A percentile compares a stretch with the other conserved stretches of the same genome.
phyloP scores from a whole-genome alignment of 2,797 vertebrate genomes.

The Arrhamphus sclerolepis region DNA sequence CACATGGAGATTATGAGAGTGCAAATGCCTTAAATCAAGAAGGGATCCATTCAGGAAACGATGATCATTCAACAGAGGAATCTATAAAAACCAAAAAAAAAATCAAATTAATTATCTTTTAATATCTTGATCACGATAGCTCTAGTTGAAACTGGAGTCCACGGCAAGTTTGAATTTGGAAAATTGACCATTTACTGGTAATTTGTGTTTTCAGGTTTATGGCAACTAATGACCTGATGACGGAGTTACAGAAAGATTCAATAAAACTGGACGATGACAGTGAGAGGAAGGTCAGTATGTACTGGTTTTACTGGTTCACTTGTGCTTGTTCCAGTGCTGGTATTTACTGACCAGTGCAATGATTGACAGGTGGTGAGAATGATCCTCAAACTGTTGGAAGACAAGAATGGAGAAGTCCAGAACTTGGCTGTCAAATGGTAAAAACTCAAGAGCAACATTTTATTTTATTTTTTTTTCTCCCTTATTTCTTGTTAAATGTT shows the following conservation, averaged over 20 bases:
- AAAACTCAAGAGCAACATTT: conserved; percentile 9
- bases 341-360: conserved; percentile 5
- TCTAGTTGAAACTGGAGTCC: too few species aligned
- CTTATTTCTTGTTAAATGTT: not conserved
- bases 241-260: conserved; percentile 98
- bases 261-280: conserved; percentile 99
- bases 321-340: not conserved
- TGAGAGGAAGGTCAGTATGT: conserved; percentile 86
- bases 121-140: too few species aligned
- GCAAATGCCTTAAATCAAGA: too few species aligned
- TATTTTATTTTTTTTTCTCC: not conserved
- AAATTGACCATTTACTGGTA: too few species aligned
- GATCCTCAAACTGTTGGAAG: conserved; percentile 97
- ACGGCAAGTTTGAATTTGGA: too few species aligned
- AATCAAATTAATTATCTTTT: too few species aligned
- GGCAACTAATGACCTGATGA: conserved; percentile 99
- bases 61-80: too few species aligned
- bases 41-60: too few species aligned
- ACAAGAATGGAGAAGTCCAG: conserved; percentile 99
- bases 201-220: conserved; percentile 88
- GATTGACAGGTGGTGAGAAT: conserved; percentile 91
- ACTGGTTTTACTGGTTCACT: not conserved
- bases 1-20: too few species aligned
- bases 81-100: too few species aligned
- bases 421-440: conserved; percentile 99